Evolutionary conservation across 2,113 vertebrate genomes (phyloP).

Genomic region (Eclectus roratus): DNA sequence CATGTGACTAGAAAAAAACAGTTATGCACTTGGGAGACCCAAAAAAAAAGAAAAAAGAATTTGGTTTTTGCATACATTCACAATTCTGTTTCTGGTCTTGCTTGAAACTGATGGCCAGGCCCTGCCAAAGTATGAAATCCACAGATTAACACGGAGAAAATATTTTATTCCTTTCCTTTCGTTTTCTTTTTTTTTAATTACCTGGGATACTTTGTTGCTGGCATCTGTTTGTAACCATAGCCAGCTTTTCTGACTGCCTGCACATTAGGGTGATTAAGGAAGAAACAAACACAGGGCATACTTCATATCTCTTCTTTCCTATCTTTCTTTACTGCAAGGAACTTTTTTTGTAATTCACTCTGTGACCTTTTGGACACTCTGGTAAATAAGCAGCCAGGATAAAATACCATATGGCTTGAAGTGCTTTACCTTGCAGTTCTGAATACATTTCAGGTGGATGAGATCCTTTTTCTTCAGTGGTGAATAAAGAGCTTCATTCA

Average conservation of each 20-base stretch:
- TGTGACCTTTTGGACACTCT: neutral
- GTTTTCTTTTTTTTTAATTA: neutral
- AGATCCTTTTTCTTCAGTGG: neutral
- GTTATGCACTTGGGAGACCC: neutral
- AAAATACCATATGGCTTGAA: neutral
- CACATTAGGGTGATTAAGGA: neutral
- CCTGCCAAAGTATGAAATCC: neutral
- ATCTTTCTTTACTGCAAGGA: neutral
- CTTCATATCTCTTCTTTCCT: neutral
- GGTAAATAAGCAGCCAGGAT: neutral
- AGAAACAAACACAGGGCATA: neutral
- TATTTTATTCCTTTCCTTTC: neutral
- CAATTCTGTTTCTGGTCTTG: neutral
- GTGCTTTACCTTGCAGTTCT: neutral
- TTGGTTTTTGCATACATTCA: neutral
- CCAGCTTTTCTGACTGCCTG: neutral
- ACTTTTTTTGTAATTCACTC: neutral
- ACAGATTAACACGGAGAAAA: neutral
- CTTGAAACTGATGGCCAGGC: neutral
- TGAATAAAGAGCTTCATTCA: neutral
- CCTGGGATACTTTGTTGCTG: neutral
- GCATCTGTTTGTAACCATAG: neutral
- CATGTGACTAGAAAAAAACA: neutral
- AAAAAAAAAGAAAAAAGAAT: neutral
- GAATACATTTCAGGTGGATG: neutral